Percentiles rank a stretch among this genome's conserved stretches.
These are phyloP conservation scores for Aeoliscus strigatus DNA, from an alignment of 2,797 vertebrate species.

Conservation along the genomic window DNA sequence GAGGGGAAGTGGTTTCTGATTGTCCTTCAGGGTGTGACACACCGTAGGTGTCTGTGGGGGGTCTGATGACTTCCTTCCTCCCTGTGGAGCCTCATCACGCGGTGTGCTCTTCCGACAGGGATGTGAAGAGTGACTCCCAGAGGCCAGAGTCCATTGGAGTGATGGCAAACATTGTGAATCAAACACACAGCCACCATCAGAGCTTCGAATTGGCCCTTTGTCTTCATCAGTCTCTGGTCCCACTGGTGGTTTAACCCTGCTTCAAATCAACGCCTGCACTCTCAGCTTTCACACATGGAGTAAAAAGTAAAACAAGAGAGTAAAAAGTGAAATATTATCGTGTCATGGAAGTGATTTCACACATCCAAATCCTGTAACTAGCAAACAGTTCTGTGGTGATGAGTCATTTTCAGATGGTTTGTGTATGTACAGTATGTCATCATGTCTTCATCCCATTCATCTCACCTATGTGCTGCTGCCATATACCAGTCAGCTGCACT, in stretches of 20 bases:
- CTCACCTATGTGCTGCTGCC: no score
- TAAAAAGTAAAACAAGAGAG: slow-evolving; percentile 18
- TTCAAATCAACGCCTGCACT: slow-evolving; percentile 5
- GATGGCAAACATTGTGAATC: slow-evolving; percentile 4
- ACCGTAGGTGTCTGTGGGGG: slow-evolving; percentile 36
- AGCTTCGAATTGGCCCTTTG: slow-evolving; percentile 41
- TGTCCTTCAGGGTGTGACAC: slow-evolving; percentile 38
- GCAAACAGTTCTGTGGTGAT: slow-evolving; percentile 16
- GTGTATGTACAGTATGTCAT: slow-evolving; percentile 11
- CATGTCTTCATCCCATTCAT: no score
- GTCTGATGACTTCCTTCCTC: slow-evolving; percentile 53
- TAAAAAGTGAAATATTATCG: slow-evolving; percentile 35
- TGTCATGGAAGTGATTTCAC: neutral
- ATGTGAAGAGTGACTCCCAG: slow-evolving; percentile 10
- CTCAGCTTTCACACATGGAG: neutral
- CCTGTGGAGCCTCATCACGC: slow-evolving; percentile 54
- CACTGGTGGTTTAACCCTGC: slow-evolving; percentile 11
- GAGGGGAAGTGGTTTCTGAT: slow-evolving; percentile 20
- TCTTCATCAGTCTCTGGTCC: slow-evolving; percentile 40
- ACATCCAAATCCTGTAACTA: slow-evolving; percentile 31
- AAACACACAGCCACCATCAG: slow-evolving; percentile 11
- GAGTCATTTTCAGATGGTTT: slow-evolving; percentile 10
- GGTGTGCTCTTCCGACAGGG: slow-evolving; percentile 17
- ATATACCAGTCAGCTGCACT: no score
- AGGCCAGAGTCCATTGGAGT: neutral